Evolutionary conservation across 2,888 invertebrate species (phyloP), one percentile per base, ranked within the genome.

Genomic region (Drosophila niveifrons): DNA sequence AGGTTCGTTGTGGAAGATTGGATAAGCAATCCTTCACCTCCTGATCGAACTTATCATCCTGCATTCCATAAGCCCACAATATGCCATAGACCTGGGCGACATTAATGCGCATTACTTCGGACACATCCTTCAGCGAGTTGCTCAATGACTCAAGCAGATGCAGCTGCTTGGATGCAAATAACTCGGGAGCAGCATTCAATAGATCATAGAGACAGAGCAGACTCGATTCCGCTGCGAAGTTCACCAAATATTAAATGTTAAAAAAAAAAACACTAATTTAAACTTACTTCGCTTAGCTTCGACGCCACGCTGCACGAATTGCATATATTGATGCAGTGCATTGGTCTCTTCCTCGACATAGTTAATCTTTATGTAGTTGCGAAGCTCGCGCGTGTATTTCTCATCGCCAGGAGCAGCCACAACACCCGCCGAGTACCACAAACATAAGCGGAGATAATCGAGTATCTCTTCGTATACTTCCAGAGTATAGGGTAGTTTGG

Each of bases 151-250:
- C 92, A 2, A 92, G 71, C 17, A 92, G 79, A 83, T 92, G 94
- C 2, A 94, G 92, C 90, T 96, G 95, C 72, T 94, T 94, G 34
- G 94, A 89, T 0, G 95, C 94, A 85, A 97, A 94, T 62, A 94
- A 92, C 18, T 95, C 94, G 0, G 97, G 96, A 9, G 96, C 94
- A 67, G 96, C 96, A 43, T 97, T 97, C n/a, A 97, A 93, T 18
- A 97, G 93, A 92, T 98, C 98, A 77, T 97, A 93, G 88, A 98
- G 94, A 80, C 96, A 97, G 61, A 95, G 95, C 56, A 98, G 91
- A 76, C 91, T 91, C 0, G 89, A 88, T 56, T 92, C 92, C 69
- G 84, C 92, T 92, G 50, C 2, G 36, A 8, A 1, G 23, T 0
- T 4, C 11, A 13, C 1, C 2, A 8, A 1, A 15, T 41, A 10